Percentiles rank a stretch among this genome's conserved stretches.
Evolutionary conservation across 1,140 invertebrate species (phyloP).

Genomic region (Nebria ingens): DNA sequence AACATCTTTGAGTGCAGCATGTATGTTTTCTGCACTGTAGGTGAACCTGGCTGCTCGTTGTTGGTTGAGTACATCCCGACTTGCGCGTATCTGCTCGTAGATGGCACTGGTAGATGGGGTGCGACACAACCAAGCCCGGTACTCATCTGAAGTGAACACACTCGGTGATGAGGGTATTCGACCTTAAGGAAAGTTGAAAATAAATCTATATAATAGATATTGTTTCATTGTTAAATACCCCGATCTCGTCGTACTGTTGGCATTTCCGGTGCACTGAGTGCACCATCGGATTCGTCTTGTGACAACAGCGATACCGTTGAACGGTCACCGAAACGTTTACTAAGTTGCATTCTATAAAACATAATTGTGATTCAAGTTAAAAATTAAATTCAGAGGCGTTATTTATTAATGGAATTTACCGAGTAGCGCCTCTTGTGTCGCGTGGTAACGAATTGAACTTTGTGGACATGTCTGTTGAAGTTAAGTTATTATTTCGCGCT

Average conservation of each 20-base stretch:
- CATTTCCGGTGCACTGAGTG: constrained; percentile 70
- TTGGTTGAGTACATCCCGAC: constrained; percentile 49
- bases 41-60: constrained; percentile 65
- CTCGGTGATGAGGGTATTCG: constrained; percentile 54
- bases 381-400: constrained; percentile 13
- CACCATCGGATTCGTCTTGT: constrained; percentile 71
- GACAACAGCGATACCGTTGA: constrained; percentile 43
- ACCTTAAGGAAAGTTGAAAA: constrained; percentile 30
- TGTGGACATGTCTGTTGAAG: constrained; percentile 42
- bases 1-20: constrained; percentile 67
- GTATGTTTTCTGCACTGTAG: constrained; percentile 83
- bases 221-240: constrained; percentile 28
- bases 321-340: constrained; percentile 35
- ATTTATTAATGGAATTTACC: constrained; percentile 18
- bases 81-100: constrained; percentile 76
- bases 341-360: constrained; percentile 32
- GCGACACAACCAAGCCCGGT: constrained; percentile 76
- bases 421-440: constrained; percentile 52
- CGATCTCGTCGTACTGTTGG: constrained; percentile 53
- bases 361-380: background rate
- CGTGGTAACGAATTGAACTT: constrained; percentile 66
- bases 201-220: too few relatives aligned
- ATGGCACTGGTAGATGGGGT: constrained; percentile 87
- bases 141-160: constrained; percentile 85
- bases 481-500: constrained; percentile 40